These are phyloP conservation scores for Pseudochirops corinnae DNA, from an alignment of 2,797 vertebrate genomes.

Conservation along the genomic window DNA sequence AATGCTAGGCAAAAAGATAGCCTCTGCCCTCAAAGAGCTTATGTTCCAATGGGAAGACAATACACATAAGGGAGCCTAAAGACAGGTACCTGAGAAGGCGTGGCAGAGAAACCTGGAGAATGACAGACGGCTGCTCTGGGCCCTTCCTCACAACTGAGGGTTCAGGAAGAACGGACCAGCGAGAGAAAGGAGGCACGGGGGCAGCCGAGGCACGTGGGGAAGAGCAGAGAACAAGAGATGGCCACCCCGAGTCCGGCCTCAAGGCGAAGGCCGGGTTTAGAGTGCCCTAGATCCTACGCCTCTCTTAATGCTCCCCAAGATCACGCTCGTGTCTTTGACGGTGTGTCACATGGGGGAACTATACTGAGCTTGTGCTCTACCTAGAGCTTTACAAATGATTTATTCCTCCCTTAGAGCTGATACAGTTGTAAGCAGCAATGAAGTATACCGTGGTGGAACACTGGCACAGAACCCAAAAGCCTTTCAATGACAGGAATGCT, in stretches of 20 bases:
- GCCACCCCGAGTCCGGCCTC: background rate
- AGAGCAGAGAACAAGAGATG: background rate
- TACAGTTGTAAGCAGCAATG: constrained; percentile 97
- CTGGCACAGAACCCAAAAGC: constrained; percentile 87
- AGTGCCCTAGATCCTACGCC: background rate
- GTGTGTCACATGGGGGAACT: background rate
- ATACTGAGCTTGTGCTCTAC: background rate
- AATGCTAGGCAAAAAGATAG: background rate
- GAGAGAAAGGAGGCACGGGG: background rate
- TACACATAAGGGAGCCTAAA: background rate
- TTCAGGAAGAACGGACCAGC: background rate
- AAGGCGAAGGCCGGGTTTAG: background rate
- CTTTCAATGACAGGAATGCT: constrained; percentile 83
- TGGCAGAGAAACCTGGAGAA: background rate
- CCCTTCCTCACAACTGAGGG: background rate
- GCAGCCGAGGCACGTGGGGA: background rate
- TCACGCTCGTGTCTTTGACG: background rate
- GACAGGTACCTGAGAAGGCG: background rate
- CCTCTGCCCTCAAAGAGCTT: background rate
- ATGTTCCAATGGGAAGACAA: background rate
- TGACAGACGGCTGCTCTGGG: background rate
- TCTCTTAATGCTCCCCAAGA: background rate
- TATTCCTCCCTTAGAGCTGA: constrained; percentile 92
- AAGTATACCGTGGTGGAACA: constrained; percentile 90
- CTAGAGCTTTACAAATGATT: constrained; percentile 92